Evolutionary conservation across 2,888 invertebrate species (phyloP), one percentile per base, ranked within the genome.

Genomic region (Sarcophaga variegata): DNA sequence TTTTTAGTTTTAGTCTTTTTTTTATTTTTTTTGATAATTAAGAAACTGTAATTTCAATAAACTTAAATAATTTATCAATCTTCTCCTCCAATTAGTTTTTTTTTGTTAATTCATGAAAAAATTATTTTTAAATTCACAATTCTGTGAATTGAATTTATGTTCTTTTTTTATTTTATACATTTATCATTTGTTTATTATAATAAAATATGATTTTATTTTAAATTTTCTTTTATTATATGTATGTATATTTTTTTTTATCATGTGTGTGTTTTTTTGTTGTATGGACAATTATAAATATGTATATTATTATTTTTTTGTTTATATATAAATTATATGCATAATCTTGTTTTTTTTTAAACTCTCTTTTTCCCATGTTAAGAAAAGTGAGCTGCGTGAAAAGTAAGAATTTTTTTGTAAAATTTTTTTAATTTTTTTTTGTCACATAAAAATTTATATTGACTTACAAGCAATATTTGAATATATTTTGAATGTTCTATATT

Each of bases 31-130:
- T 91, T 91, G 91, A 91, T 93, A 93, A 93, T 93, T 93, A 93
- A 93, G 93, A 93, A 93, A 93, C 93, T 93, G 93, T 93, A 93
- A 93, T 93, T 93, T 93, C 93, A 93, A 93, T 93, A 93, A 93
- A 93, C 93, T 93, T 93, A 93, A 93, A 93, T 92, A 90, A 90
- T 90, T 91, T 90, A 90, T 92, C 91, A 91, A 91, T 91, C 91
- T 91, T 92, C 90, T 89, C 91, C 91, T 91, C 90, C 90, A 88
- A 90, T 89, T 90, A 85, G 90, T 88, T 88, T 90, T 89, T 89
- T 89, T 88, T 89, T 89, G 90, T 89, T 87, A 86, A 88, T 89
- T 89, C 62, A 87, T 88, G 87, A 87, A 89, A 88, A 88, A 89
- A 81, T 82, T 83, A 74, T 83, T 64, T 81, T 88, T 81, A 87